Evolutionary conservation across 2,797 vertebrate species (phyloP).

Genomic region (Kryptopterus vitreolus): DNA sequence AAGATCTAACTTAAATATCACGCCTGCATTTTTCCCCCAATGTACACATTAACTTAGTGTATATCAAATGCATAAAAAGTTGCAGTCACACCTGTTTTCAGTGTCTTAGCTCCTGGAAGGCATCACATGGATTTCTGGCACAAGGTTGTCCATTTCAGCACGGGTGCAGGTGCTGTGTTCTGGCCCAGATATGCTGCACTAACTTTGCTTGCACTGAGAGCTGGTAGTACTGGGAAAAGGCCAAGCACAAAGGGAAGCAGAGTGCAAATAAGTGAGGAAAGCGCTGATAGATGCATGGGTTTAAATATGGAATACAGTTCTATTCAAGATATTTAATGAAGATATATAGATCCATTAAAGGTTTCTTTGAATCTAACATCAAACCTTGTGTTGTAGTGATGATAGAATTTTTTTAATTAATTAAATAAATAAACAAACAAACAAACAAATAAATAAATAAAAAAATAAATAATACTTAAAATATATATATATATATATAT

Average conservation of each 20-base stretch:
- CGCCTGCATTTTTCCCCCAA: not conserved
- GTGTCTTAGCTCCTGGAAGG: not conserved
- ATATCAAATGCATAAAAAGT: not conserved
- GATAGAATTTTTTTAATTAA: no score
- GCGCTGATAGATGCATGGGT: not conserved
- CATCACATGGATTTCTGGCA: slow-evolving; percentile 10
- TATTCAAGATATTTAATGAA: not conserved
- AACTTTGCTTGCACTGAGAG: slow-evolving; percentile 13
- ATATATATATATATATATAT: no score
- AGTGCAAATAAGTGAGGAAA: slow-evolving; percentile 19
- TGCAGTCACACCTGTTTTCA: not conserved
- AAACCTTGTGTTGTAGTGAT: not conserved
- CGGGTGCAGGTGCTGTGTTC: slow-evolving; percentile 14
- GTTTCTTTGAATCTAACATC: not conserved
- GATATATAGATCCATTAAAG: not conserved
- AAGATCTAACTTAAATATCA: not conserved
- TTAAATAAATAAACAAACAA: no score
- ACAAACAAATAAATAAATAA: no score
- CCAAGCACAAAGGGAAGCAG: slow-evolving; percentile 9
- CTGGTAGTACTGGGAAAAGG: slow-evolving; percentile 6
- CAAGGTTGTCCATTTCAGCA: not conserved
- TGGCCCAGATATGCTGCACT: slow-evolving; percentile 11
- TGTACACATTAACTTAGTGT: not conserved
- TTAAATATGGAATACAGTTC: no score
- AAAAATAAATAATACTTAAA: no score